Evolutionary conservation across 2,888 invertebrate species (phyloP).

Genomic region (Bruchidius siliquastri): DNA sequence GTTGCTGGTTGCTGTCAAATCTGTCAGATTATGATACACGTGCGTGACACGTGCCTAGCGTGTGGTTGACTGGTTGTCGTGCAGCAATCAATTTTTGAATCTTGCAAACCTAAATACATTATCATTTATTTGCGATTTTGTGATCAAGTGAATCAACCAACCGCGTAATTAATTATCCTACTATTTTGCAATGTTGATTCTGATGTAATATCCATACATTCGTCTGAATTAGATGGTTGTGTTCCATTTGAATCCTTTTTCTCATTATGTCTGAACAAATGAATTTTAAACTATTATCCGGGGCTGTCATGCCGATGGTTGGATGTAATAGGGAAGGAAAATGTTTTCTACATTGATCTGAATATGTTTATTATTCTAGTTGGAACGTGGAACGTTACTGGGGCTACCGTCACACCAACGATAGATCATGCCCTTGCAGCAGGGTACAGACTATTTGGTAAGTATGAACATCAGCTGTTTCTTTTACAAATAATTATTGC

Average conservation of each 20-base stretch:
- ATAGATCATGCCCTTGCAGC: slow-evolving; percentile 60
- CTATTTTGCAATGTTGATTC: background rate
- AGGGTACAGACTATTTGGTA: slow-evolving; percentile 56
- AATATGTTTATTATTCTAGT: slow-evolving; percentile 44
- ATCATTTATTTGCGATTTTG: background rate
- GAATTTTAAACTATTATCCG: slow-evolving; percentile 45
- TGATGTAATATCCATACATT: background rate
- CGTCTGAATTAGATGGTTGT: no score
- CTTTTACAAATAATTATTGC: no score
- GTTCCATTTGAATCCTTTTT: background rate
- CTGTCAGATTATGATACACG: no score
- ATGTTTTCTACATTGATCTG: slow-evolving; percentile 8
- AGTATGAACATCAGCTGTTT: background rate
- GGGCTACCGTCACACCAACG: slow-evolving; percentile 36
- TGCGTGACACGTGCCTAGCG: no score
- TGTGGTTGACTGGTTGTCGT: no score
- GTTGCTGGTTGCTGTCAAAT: no score
- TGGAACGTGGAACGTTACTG: slow-evolving; percentile 62
- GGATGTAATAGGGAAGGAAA: slow-evolving; percentile 47
- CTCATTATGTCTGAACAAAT: slow-evolving; percentile 24
- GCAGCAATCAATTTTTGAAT: background rate
- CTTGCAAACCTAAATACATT: background rate
- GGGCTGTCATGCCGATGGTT: slow-evolving; percentile 53
- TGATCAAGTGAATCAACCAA: background rate
- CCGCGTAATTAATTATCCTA: background rate